These are phyloP conservation scores for Melanotaenia pygmaea DNA, from an alignment of 2,797 vertebrate genomes.

Conservation along the genomic window DNA sequence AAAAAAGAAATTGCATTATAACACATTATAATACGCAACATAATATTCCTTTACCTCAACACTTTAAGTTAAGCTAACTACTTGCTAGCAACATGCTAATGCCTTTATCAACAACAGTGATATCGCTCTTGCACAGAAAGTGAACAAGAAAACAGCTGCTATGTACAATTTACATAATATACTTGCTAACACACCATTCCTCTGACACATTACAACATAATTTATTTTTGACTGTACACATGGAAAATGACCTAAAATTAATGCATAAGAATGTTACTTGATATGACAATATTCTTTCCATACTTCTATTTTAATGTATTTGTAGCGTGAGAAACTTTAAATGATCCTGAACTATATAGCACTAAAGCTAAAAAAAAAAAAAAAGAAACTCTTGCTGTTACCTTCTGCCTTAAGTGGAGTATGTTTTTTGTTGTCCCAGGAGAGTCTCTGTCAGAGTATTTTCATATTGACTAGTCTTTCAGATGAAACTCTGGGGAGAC, in stretches of 20 bases:
- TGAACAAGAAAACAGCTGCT: neutral
- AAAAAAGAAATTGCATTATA: too few species aligned
- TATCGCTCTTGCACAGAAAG: neutral
- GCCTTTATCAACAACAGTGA: neutral
- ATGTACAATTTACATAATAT: neutral
- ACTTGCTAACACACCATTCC: neutral
- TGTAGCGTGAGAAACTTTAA: slow-evolving; percentile 16
- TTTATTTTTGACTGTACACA: neutral
- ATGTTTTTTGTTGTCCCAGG: slow-evolving; percentile 9
- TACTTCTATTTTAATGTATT: neutral
- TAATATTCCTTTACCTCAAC: neutral
- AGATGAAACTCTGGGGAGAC: slow-evolving; percentile 16
- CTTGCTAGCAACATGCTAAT: neutral
- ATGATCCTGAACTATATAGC: slow-evolving; percentile 21
- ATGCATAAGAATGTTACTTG: neutral
- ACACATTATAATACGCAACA: neutral
- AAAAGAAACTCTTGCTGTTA: slow-evolving; percentile 29
- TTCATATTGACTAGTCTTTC: slow-evolving; percentile 47
- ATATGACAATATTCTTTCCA: neutral
- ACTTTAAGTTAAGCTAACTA: neutral
- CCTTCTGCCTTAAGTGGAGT: slow-evolving; percentile 56
- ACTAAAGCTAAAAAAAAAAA: slow-evolving; percentile 29
- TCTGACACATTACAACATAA: neutral
- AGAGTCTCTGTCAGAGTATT: slow-evolving; percentile 31
- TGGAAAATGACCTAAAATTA: neutral